phyloP scores from a whole-genome alignment of 2,888 invertebrate species.

The Polymixis lichenea region DNA sequence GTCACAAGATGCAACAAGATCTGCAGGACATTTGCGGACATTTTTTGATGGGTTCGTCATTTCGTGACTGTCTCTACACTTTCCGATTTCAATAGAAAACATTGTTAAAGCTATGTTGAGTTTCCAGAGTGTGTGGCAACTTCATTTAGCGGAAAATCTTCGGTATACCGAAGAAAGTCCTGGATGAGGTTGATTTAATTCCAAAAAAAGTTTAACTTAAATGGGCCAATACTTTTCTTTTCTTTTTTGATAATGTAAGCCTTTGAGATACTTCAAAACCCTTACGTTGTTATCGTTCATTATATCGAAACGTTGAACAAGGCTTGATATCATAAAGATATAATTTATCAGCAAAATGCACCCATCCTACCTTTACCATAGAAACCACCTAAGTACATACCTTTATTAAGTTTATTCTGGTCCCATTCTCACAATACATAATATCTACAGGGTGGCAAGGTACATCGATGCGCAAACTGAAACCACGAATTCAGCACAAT shows the following conservation, averaged over 20 bases:
- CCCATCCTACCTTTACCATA: too few species aligned
- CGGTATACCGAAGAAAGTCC: neutral
- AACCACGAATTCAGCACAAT: too few species aligned
- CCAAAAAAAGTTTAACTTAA: neutral
- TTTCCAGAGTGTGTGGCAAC: neutral
- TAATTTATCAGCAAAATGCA: neutral
- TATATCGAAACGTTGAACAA: neutral
- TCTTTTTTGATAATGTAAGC: neutral
- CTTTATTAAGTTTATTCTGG: neutral
- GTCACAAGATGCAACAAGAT: too few species aligned
- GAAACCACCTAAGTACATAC: neutral
- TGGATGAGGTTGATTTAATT: neutral
- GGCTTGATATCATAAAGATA: too few species aligned
- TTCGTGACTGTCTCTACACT: neutral
- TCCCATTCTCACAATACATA: neutral
- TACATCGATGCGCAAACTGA: too few species aligned
- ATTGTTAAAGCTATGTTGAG: neutral
- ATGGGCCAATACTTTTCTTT: neutral
- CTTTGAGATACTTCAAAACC: neutral
- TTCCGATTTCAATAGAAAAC: slow-evolving; percentile 4
- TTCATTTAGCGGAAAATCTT: neutral
- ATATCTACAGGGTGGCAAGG: too few species aligned
- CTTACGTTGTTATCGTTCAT: neutral
- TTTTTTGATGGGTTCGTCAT: neutral
- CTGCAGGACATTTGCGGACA: too few species aligned